Conservation (phyloP, 2,888 invertebrate species). For the Phaedon cochleariae region DNA sequence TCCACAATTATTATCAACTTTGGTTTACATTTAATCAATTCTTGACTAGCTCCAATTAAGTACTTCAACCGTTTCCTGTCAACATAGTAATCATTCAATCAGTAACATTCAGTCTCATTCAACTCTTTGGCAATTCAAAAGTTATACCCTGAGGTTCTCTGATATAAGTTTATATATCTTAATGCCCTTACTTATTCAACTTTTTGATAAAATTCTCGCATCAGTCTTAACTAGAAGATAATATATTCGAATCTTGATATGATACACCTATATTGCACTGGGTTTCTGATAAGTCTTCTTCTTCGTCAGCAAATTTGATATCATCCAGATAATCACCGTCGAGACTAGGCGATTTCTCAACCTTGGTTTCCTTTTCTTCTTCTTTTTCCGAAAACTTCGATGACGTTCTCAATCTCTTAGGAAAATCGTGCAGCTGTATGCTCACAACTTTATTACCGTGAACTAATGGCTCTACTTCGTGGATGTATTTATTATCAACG, state of each 20-base stretch:
- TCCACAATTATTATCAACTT: conserved; percentile 36
- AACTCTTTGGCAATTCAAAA: conserved; percentile 28
- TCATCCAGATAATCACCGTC: conserved; percentile 70
- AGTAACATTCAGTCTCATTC: conserved; percentile 45
- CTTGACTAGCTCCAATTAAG: conserved; percentile 31
- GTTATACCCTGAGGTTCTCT: conserved; percentile 13
- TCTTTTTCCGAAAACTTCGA: conserved; percentile 42
- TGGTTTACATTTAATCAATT: conserved; percentile 37
- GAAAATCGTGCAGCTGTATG: conserved; percentile 55
- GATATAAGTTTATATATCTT: conserved; percentile 19
- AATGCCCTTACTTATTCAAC: conserved; percentile 17
- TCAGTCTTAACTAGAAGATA: conserved; percentile 57
- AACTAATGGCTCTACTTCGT: conserved; percentile 45
- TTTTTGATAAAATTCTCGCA: conserved; percentile 30
- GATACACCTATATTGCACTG: conserved; percentile 59
- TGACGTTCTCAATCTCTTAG: conserved; percentile 39
- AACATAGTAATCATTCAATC: conserved; percentile 33
- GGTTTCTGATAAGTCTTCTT: conserved; percentile 56
- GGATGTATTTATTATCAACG: conserved; percentile 41
- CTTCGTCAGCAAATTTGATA: conserved; percentile 77
- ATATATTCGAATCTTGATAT: conserved; percentile 60
- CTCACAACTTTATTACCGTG: conserved; percentile 40
- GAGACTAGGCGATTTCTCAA: conserved; percentile 72
- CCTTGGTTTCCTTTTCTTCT: conserved; percentile 72
- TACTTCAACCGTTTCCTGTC: conserved; percentile 11